Base-by-base conservation (phyloP, 2,888 invertebrate genomes). In the Pterostichus niger region DNA sequence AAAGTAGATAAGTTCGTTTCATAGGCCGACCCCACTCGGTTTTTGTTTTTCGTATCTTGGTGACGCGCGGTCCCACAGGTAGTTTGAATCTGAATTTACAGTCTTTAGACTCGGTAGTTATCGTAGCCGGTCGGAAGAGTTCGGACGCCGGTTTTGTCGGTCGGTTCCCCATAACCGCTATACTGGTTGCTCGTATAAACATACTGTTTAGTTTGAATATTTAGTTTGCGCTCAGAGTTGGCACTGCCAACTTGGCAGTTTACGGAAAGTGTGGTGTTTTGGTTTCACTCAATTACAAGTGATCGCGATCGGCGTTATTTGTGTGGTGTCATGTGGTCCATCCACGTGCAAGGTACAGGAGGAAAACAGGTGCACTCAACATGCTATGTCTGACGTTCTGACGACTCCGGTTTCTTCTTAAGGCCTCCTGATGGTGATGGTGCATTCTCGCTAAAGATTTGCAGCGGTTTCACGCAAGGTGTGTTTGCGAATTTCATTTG, bases 141-240 rank as follows among this genome's bases (percentile, higher is more conserved):
- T 77, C 77, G 77, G 4, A 71, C 68, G 80, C 80, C 54, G 80
- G 80, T 79, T 79, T 79, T 31, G 79, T 44, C 61, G 68, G 79
- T 79, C 79, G 64, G 61, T 59, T 17, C 33, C 17, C 40, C n/a
- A 9, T 49, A 75, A 61, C 82, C 49, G 82, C 75, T 56, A 49
- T 49, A 61, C 44, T 44, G 68, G 40, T 31, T 71, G 61, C 40
- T 49, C 64, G 46, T 68, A 59, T 80, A 64, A 64, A 46, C 75
- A 73, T 56, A 46, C 52, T 33, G 71, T 68, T 35, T 46, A n/a
- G 59, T 68, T 79, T 52, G 54, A 59, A 82, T 52, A 75, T 82
- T 59, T 75, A 82, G 82, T 82, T 73, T 75, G 82, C 75, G 73
- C 44, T 82, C 75, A 75, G 82, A 82, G 73, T 59, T 75, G 56